Evolutionary conservation across 2,113 vertebrate genomes (phyloP).

Genomic region (Naja naja): DNA sequence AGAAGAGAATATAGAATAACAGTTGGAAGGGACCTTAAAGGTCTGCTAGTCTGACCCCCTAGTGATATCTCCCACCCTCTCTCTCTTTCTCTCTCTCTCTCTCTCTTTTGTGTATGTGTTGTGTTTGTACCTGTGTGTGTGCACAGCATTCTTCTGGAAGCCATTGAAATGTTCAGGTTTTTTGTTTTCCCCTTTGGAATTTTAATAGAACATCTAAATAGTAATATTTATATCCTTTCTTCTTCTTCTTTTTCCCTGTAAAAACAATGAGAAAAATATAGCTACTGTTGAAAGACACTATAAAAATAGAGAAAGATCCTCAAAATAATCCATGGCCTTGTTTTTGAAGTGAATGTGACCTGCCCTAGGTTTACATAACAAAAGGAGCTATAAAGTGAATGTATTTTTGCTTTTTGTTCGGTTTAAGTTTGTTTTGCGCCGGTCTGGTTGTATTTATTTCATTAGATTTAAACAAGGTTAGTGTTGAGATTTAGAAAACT

Average conservation of each 20-base stretch:
- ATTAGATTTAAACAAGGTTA: neutral
- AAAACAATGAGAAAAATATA: neutral
- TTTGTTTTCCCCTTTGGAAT: neutral
- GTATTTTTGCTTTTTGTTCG: neutral
- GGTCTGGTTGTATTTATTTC: neutral
- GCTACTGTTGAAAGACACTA: neutral
- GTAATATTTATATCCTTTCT: neutral
- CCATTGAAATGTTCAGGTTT: neutral
- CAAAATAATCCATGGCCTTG: neutral
- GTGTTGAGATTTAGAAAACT: neutral
- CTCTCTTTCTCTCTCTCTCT: no score
- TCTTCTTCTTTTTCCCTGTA: neutral
- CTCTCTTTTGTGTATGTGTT: no score
- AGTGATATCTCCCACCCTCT: no score
- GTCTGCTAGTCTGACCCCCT: no score
- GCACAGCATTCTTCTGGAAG: neutral
- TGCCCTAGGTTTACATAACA: neutral
- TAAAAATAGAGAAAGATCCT: neutral
- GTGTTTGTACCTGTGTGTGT: neutral
- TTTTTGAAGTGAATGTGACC: neutral
- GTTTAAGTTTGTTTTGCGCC: neutral
- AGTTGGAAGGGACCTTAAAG: no score
- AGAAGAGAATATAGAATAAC: neutral
- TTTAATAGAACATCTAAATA: neutral
- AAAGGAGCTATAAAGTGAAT: neutral